Percentiles rank a stretch among this genome's conserved stretches.
phyloP scores from a whole-genome alignment of 2,888 invertebrate species.

The Perizoma flavofasciatum region DNA sequence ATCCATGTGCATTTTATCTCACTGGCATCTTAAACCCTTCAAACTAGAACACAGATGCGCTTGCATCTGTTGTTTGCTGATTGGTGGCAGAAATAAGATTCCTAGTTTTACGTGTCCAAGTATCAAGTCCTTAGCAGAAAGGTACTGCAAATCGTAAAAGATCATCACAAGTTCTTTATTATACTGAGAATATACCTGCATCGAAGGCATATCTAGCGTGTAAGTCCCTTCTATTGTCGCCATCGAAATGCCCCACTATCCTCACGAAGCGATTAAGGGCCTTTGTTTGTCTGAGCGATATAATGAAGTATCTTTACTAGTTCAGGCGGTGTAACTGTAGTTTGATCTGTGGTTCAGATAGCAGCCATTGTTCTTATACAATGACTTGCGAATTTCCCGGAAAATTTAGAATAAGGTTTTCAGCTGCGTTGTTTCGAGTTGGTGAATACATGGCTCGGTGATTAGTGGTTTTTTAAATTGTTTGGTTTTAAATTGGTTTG shows the following conservation, averaged over 20 bases:
- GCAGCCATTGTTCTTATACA: constrained; percentile 38
- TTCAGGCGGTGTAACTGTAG: constrained; percentile 3
- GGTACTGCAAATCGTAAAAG: no score
- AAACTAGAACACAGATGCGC: no score
- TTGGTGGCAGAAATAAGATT: no score
- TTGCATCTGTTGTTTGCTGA: no score
- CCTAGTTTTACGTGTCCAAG: no score
- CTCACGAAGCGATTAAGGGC: constrained; percentile 30
- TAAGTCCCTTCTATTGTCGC: constrained; percentile 19
- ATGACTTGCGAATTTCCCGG: constrained; percentile 39
- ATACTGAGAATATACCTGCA: not conserved
- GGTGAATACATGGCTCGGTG: constrained; percentile 4
- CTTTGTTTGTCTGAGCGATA: constrained; percentile 35
- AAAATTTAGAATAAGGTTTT: constrained; percentile 34
- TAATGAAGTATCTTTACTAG: constrained; percentile 35
- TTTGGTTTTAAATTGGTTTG: no score
- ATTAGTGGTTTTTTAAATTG: constrained; percentile 10
- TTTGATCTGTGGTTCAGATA: constrained; percentile 26
- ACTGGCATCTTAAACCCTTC: no score
- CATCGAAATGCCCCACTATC: constrained; percentile 27
- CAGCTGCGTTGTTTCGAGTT: constrained; percentile 7
- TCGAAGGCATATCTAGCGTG: constrained; percentile 2
- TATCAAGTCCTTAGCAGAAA: no score
- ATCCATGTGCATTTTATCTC: no score
- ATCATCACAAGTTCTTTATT: no score